These are phyloP conservation scores for Sarcophilus harrisii DNA, from an alignment of 2,797 vertebrate species.

Conservation along the genomic window DNA sequence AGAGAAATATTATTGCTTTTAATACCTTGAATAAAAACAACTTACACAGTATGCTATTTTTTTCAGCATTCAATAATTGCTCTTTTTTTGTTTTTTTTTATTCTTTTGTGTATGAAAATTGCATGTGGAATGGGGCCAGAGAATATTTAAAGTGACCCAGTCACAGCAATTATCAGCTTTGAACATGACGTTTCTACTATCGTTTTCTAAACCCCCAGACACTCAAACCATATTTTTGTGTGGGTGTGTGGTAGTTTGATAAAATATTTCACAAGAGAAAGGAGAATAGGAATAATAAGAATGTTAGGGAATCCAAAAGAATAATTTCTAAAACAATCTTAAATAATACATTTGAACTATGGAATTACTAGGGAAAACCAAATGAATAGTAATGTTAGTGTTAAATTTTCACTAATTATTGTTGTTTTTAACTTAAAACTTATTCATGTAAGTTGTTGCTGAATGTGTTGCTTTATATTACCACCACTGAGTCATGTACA, in stretches of 20 bases:
- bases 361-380: constrained; percentile 27
- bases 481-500: constrained; percentile 22
- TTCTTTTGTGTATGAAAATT: background rate
- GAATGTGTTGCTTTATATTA: background rate
- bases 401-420: background rate
- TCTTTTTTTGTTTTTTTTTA: background rate
- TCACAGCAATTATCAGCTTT: background rate
- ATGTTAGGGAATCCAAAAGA: background rate
- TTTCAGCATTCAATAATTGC: background rate
- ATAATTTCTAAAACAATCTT: constrained; percentile 23
- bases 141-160: background rate
- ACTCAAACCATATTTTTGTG: background rate
- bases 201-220: background rate
- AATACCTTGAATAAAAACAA: no score
- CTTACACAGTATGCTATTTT: background rate
- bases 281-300: background rate
- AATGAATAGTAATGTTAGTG: background rate
- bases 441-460: constrained; percentile 4
- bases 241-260: background rate
- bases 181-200: background rate
- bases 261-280: background rate
- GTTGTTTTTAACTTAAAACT: background rate
- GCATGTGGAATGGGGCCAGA: background rate
- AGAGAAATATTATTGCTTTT: background rate
- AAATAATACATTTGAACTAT: background rate